These are phyloP conservation scores for Drosophila sulfurigaster DNA, from an alignment of 1,140 invertebrate species.

Conservation along the genomic window DNA sequence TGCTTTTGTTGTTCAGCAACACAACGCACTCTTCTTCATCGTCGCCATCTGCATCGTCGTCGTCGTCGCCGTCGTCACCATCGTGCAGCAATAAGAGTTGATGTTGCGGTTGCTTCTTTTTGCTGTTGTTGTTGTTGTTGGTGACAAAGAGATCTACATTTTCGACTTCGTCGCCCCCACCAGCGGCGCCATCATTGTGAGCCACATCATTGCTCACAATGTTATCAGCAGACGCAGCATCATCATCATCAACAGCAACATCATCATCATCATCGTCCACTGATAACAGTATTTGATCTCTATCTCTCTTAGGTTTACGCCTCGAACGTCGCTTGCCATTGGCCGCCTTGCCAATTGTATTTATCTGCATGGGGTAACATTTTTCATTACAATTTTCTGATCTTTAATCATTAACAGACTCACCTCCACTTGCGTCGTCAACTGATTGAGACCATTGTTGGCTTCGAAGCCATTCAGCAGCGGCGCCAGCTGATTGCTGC, in stretches of 20 bases:
- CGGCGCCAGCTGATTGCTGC: slow-evolving; percentile 39
- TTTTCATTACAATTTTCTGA: not conserved
- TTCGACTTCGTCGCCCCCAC: slow-evolving; percentile 42
- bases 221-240: slow-evolving; percentile 11
- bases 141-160: slow-evolving; percentile 19
- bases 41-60: slow-evolving; percentile 54
- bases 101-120: slow-evolving; percentile 48
- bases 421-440: slow-evolving; percentile 79
- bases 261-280: slow-evolving; percentile 67
- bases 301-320: slow-evolving; percentile 57
- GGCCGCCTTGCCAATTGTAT: slow-evolving; percentile 63
- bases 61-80: slow-evolving; percentile 43
- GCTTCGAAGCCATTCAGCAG: slow-evolving; percentile 62
- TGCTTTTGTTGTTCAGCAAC: slow-evolving; percentile 28
- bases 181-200: slow-evolving; percentile 38
- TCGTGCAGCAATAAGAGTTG: slow-evolving; percentile 50
- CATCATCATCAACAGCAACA: slow-evolving; percentile 7
- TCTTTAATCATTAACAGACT: slow-evolving; percentile 6
- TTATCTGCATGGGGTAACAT: slow-evolving; percentile 54
- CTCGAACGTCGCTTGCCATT: slow-evolving; percentile 53
- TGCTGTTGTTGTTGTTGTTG: not conserved
- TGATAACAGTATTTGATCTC: slow-evolving; percentile 71
- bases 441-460: slow-evolving; percentile 43
- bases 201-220: slow-evolving; percentile 26
- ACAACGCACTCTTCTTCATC: slow-evolving; percentile 62